Evolutionary conservation across 2,888 invertebrate genomes (phyloP).

Genomic region (Timema podura): DNA sequence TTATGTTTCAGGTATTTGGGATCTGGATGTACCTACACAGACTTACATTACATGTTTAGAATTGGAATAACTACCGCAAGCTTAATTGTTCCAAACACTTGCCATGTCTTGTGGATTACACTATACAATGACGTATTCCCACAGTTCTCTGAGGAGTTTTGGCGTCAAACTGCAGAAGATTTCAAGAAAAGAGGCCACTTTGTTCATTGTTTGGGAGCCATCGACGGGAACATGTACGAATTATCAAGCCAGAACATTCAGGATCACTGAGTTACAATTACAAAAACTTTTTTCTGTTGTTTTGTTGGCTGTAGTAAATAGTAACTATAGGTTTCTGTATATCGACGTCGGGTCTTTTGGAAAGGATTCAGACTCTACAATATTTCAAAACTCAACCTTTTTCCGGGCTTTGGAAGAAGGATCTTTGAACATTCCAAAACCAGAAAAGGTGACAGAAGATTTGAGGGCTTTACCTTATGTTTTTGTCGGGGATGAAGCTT

Average conservation of each 20-base stretch:
- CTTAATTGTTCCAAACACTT: conserved; percentile 12
- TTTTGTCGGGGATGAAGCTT: conserved; percentile 4
- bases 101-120: background rate
- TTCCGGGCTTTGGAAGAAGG: conserved; percentile 9
- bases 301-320: conserved; percentile 37
- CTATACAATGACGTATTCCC: background rate
- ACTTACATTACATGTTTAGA: conserved; percentile 4
- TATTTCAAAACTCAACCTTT: conserved; percentile 26
- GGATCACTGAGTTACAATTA: conserved; percentile 14
- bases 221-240: conserved; percentile 2
- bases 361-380: conserved; percentile 36
- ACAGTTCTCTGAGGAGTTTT: conserved; percentile 6
- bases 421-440: conserved; percentile 1
- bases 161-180: conserved; percentile 3
- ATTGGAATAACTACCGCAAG: conserved; percentile 7
- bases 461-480: background rate
- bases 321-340: conserved; percentile 37
- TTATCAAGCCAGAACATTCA: conserved; percentile 7
- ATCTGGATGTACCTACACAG: too few species aligned
- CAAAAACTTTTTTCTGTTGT: too few species aligned
- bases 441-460: background rate
- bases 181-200: conserved; percentile 5
- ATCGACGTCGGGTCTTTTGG: conserved; percentile 37
- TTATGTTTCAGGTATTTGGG: too few species aligned
- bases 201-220: background rate